These are phyloP conservation scores for Seriola aureovittata DNA, from an alignment of 2,113 vertebrate genomes.

Conservation along the genomic window DNA sequence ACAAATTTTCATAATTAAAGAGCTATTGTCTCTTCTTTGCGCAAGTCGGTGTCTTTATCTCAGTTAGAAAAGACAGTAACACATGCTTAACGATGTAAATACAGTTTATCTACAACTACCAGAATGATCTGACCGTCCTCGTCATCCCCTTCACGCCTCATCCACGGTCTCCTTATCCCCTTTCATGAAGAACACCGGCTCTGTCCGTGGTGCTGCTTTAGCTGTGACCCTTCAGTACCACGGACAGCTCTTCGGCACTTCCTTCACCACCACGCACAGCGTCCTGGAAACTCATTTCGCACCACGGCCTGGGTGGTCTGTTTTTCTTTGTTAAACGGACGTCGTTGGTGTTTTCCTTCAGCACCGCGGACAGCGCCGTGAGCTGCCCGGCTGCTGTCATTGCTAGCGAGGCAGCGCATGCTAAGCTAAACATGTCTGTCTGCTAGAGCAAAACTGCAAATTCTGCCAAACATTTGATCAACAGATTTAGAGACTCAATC, in stretches of 20 bases:
- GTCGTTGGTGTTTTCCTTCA: not conserved
- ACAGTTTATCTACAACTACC: not conserved
- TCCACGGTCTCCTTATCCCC: not conserved
- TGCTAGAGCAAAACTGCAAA: not conserved
- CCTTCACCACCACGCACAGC: conserved; percentile 26
- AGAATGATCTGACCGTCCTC: not conserved
- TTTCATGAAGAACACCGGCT: not conserved
- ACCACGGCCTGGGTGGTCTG: not conserved
- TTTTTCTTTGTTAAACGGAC: no score
- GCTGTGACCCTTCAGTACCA: conserved; percentile 19
- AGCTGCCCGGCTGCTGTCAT: no score
- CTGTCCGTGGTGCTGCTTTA: not conserved
- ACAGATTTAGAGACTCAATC: no score
- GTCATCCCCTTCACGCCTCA: no score
- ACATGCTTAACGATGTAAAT: not conserved
- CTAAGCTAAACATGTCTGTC: not conserved
- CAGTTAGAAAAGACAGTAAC: not conserved
- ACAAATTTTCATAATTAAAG: not conserved
- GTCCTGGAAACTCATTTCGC: not conserved
- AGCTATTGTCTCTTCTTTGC: not conserved
- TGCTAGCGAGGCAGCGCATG: not conserved
- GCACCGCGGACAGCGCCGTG: conserved; percentile 22
- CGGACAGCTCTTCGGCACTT: conserved; percentile 3
- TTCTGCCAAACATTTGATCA: not conserved
- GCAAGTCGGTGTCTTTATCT: not conserved